Conservation (phyloP, 2,888 invertebrate species). For the Endotricha flammealis region DNA sequence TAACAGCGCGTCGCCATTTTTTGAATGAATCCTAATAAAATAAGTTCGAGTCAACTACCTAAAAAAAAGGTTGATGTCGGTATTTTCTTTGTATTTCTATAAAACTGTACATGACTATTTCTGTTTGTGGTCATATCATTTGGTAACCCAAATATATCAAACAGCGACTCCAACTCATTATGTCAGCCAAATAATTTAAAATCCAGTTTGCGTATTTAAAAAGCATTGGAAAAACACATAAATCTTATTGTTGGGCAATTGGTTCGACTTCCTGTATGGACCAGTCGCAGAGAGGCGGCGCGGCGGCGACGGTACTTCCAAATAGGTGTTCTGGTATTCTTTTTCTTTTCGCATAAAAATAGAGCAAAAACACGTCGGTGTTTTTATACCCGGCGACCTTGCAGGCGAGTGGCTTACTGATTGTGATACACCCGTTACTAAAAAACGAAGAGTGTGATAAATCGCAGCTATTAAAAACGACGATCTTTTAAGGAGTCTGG, state of each 20-base stretch:
- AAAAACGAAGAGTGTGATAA: conserved; percentile 64
- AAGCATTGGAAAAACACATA: conserved; percentile 60
- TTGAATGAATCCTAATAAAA: too few species aligned
- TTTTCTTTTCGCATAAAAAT: conserved; percentile 69
- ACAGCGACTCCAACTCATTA: neutral
- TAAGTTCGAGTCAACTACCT: too few species aligned
- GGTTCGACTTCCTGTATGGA: conserved; percentile 69
- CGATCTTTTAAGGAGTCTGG: conserved; percentile 19
- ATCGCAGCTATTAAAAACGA: conserved; percentile 51
- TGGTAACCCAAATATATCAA: neutral
- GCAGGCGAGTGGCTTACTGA: conserved; percentile 65
- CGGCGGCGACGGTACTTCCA: conserved; percentile 53
- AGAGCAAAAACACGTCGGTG: conserved; percentile 64
- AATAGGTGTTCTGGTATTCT: conserved; percentile 71
- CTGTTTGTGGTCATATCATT: too few species aligned
- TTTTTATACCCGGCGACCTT: conserved; percentile 70
- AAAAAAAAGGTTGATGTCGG: too few species aligned
- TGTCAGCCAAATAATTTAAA: conserved; percentile 2
- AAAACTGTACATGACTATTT: too few species aligned
- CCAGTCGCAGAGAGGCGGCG: conserved; percentile 39
- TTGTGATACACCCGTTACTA: conserved; percentile 64
- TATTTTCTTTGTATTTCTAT: too few species aligned
- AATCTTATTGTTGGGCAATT: conserved; percentile 71
- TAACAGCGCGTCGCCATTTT: too few species aligned
- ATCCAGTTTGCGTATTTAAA: conserved; percentile 32